Percentiles rank a stretch among this genome's conserved stretches.
Conservation (phyloP, 1,140 invertebrate genomes). For the Chymomyza costata region DNA sequence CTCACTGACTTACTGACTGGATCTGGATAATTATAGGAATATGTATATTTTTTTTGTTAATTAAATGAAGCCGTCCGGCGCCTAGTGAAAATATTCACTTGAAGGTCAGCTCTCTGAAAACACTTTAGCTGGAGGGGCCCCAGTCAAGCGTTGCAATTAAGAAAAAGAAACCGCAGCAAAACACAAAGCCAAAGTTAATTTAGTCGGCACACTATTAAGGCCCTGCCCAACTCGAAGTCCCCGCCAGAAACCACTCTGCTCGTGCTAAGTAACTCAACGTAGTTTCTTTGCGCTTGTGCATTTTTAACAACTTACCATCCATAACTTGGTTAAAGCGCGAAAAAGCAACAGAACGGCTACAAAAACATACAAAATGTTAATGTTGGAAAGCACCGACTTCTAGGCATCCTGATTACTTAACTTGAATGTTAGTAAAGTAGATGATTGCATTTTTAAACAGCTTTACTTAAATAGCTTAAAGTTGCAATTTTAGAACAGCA, state of each 20-base stretch:
- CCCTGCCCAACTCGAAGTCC: too few relatives aligned
- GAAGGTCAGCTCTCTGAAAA: conserved; percentile 59
- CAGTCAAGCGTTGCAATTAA: conserved; percentile 56
- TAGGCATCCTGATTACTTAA: too few relatives aligned
- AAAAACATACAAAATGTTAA: too few relatives aligned
- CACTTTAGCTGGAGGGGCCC: conserved; percentile 31
- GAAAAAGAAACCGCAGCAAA: conserved; percentile 48
- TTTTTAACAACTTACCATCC: conserved; percentile 29
- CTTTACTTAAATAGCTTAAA: too few relatives aligned
- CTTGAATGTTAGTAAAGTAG: too few relatives aligned
- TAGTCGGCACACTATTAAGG: conserved; percentile 34
- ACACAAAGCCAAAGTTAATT: conserved; percentile 58
- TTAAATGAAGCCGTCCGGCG: conserved; percentile 46
- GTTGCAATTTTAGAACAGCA: too few relatives aligned
- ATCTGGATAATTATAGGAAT: too few relatives aligned
- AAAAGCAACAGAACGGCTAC: conserved; percentile 1
- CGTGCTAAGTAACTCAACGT: conserved; percentile 38
- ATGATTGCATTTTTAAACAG: too few relatives aligned
- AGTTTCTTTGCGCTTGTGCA: conserved; percentile 12
- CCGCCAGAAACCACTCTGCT: conserved; percentile 14
- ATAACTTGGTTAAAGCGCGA: conserved; percentile 6
- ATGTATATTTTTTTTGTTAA: conserved; percentile 40
- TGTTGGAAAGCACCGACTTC: too few relatives aligned
- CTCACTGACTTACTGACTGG: too few relatives aligned
- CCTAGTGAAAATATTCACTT: conserved; percentile 43